phyloP scores from a whole-genome alignment of 2,888 invertebrate species.

The Chaetogeoica ovagalla region DNA sequence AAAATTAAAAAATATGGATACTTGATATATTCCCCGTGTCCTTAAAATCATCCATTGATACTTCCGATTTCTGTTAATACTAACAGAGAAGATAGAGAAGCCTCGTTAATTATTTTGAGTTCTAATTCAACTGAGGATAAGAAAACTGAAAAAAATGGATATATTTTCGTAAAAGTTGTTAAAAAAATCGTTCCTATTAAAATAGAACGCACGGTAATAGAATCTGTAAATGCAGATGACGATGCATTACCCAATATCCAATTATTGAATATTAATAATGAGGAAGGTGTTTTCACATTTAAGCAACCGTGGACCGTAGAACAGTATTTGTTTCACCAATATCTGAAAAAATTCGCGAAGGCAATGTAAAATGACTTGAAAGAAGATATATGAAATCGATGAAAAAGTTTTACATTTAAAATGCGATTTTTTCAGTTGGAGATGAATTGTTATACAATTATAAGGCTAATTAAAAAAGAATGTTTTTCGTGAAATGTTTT shows the following conservation, averaged over 20 bases:
- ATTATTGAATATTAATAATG: neutral
- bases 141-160: conserved; percentile 38
- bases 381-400: neutral
- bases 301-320: conserved; percentile 45
- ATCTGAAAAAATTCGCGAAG: conserved; percentile 21
- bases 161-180: conserved; percentile 35
- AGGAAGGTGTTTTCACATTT: conserved; percentile 30
- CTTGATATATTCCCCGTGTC: too few species aligned
- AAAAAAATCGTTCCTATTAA: conserved; percentile 27
- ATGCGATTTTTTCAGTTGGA: too few species aligned
- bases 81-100: conserved; percentile 33
- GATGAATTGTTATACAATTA: too few species aligned
- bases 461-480: too few species aligned
- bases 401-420: neutral
- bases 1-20: too few species aligned
- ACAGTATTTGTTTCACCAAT: conserved; percentile 30
- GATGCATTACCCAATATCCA: conserved; percentile 29
- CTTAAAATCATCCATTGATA: too few species aligned
- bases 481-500: too few species aligned
- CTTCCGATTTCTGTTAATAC: conserved; percentile 33
- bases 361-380: conserved; percentile 4
- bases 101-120: conserved; percentile 27
- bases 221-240: neutral
- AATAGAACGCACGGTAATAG: conserved; percentile 7
- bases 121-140: conserved; percentile 16